Percentiles rank a stretch among this genome's conserved stretches.
phyloP scores from a whole-genome alignment of 2,888 invertebrate species.

The Hirudinaria manillensis region DNA sequence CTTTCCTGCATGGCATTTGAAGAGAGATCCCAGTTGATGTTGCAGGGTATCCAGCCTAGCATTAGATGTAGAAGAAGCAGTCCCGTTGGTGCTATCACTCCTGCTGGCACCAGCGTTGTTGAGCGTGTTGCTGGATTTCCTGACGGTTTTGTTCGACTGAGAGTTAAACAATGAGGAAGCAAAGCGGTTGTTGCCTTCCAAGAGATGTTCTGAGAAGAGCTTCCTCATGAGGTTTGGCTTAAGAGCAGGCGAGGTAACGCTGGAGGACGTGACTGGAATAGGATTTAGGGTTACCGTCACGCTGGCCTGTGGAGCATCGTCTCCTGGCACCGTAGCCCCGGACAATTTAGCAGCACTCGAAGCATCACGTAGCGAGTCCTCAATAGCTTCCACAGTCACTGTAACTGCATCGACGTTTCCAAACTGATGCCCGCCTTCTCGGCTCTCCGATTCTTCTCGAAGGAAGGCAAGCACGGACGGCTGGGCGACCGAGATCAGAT shows the following conservation, averaged over 20 bases:
- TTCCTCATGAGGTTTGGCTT: slow-evolving; percentile 24
- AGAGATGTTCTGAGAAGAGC: slow-evolving; percentile 13
- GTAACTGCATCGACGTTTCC: slow-evolving; percentile 13
- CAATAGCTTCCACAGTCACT: slow-evolving; percentile 3
- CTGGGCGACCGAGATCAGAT: neutral
- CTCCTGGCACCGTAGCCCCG: neutral
- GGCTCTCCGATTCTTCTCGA: neutral
- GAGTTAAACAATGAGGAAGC: neutral
- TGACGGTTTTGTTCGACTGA: slow-evolving; percentile 18
- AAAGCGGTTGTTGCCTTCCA: slow-evolving; percentile 10
- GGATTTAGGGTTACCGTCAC: neutral
- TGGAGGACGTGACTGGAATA: slow-evolving; percentile 4
- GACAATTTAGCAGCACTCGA: neutral
- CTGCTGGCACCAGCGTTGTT: neutral
- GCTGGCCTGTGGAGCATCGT: slow-evolving; percentile 1
- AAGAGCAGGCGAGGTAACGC: neutral
- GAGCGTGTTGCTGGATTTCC: slow-evolving; percentile 11
- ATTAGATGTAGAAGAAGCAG: neutral
- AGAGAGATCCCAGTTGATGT: slow-evolving; percentile 24
- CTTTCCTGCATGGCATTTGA: neutral
- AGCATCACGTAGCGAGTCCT: slow-evolving; percentile 1
- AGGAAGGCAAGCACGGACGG: neutral
- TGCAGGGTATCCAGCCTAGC: slow-evolving; percentile 16
- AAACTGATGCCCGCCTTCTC: neutral
- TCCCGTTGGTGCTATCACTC: neutral